Base-by-base conservation (phyloP, 2,797 vertebrate species). In the Cirrhinus mrigala region DNA sequence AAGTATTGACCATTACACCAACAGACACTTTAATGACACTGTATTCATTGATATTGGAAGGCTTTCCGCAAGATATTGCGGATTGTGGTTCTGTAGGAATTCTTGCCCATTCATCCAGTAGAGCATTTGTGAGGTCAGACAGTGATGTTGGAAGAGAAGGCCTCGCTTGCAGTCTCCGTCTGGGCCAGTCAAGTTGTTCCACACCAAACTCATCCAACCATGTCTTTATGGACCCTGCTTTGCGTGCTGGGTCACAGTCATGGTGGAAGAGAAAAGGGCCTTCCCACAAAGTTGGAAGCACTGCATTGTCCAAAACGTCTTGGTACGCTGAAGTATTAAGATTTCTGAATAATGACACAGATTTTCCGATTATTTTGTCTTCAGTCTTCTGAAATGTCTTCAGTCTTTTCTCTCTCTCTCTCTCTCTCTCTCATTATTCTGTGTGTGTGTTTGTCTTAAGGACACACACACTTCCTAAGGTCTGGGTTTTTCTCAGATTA, bases 401-500 rank as follows among this genome's bases (percentile, higher is more conserved):
- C n/a, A n/a, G n/a, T n/a, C n/a, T n/a, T n/a, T n/a, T n/a, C n/a
- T 24, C 15, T 68, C 33, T 85, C 66, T 56, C 52, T 16, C 40
- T 10, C 40, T 56, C 18, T 24, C 27, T 22, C 40, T 56, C 24
- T 1, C 15, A 71, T 74, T 62, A n/a, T 60, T 66, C 52, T 60
- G n/a, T 24, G 50, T 54, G 44, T 70, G 15, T 69, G 27, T 50
- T 33, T 62, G 16, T 50, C 22, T 44, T 70, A 73, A 37, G 66
- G 24, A 82, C 70, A 78, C 69, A 66, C 18, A 66, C 46, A 83
- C 82, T 70, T 74, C 48, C 56, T 75, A 75, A 88, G 68, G 79
- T 85, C 77, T 83, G 44, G 80, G 11, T 71, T 82, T 88, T 87
- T 86, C 81, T 76, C 71, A 85, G 83, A 87, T 88, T 86, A 87